phyloP scores from a whole-genome alignment of 1,140 invertebrate species.

The Aphidius ervi region DNA sequence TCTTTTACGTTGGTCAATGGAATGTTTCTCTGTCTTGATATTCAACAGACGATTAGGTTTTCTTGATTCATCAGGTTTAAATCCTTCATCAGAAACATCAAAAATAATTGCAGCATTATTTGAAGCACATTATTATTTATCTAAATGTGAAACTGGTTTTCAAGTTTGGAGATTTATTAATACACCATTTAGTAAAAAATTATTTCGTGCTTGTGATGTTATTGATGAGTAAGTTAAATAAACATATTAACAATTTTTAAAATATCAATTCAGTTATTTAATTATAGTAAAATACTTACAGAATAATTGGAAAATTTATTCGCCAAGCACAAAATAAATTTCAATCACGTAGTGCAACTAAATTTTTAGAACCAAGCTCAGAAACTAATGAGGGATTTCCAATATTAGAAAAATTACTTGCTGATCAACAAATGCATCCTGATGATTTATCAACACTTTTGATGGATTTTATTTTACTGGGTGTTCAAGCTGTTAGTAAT shows the following conservation, averaged over 20 bases:
- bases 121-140: constrained; percentile 59
- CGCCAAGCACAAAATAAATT: constrained; percentile 36
- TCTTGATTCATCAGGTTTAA: constrained; percentile 45
- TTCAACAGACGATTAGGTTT: constrained; percentile 60
- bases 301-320: constrained; percentile 45
- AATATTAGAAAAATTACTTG: constrained; percentile 52
- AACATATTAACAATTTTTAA: too few species aligned
- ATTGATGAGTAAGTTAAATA: constrained; percentile 52
- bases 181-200: constrained; percentile 58
- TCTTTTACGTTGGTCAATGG: constrained; percentile 63
- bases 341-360: not conserved
- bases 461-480: constrained; percentile 63
- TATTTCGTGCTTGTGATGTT: constrained; percentile 57
- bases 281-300: constrained; percentile 30
- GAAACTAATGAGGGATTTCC: constrained; percentile 32
- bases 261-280: too few species aligned
- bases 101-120: constrained; percentile 59
- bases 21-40: constrained; percentile 61
- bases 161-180: constrained; percentile 66
- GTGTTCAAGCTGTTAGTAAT: constrained; percentile 58
- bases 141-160: constrained; percentile 60
- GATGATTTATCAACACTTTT: constrained; percentile 61
- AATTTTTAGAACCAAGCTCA: constrained; percentile 1
- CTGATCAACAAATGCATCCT: constrained; percentile 53
- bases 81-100: constrained; percentile 52